phyloP scores from a whole-genome alignment of 2,888 invertebrate genomes.

The Oligia strigilis region DNA sequence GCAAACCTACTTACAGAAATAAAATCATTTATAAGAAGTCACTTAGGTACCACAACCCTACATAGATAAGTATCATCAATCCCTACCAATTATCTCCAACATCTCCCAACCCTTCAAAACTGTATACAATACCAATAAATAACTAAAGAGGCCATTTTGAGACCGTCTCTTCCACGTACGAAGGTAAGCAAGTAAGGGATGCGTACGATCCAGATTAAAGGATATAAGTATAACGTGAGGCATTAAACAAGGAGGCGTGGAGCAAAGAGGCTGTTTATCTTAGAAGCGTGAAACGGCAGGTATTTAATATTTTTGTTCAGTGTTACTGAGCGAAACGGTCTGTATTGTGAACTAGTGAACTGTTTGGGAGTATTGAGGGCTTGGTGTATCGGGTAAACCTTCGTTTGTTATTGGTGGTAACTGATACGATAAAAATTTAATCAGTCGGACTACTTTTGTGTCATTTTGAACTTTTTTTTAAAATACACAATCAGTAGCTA shows the following conservation, averaged over 20 bases:
- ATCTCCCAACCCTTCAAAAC: neutral
- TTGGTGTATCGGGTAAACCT: neutral
- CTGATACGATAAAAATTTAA: too few species aligned
- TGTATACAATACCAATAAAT: slow-evolving; percentile 14
- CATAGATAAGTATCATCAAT: neutral
- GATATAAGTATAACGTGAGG: slow-evolving; percentile 31
- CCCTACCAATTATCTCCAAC: neutral
- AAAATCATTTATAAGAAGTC: neutral
- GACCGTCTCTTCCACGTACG: slow-evolving; percentile 18
- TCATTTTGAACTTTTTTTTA: too few species aligned
- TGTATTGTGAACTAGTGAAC: slow-evolving; percentile 48
- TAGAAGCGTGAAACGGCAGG: slow-evolving; percentile 45
- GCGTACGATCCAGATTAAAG: slow-evolving; percentile 53
- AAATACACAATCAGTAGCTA: neutral
- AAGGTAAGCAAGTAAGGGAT: slow-evolving; percentile 21
- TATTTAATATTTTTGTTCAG: slow-evolving; percentile 60
- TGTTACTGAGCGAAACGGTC: slow-evolving; percentile 36
- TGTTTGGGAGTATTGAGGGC: neutral
- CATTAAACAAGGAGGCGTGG: slow-evolving; percentile 33
- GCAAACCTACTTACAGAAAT: too few species aligned
- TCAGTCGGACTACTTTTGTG: neutral
- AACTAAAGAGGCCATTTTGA: slow-evolving; percentile 4
- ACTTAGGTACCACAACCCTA: neutral
- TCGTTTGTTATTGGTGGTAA: neutral
- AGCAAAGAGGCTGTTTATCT: slow-evolving; percentile 52